Conservation (phyloP, 2,113 vertebrate genomes). For the Podarcis muralis region DNA sequence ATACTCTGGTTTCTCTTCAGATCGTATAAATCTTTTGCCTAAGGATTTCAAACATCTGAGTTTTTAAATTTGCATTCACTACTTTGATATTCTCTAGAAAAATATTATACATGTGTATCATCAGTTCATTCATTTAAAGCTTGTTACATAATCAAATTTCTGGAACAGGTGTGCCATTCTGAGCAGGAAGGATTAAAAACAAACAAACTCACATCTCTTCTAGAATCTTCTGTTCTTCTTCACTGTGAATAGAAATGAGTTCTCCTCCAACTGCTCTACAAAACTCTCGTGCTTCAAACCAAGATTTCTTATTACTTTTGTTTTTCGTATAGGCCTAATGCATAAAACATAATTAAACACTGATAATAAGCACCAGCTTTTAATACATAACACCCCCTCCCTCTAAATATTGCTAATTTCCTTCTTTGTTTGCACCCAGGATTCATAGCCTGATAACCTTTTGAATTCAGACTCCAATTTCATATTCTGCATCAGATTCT, state of each 20-base stretch:
- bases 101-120: too few relatives aligned
- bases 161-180: not conserved
- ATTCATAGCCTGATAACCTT: not conserved
- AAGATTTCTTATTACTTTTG: constrained; percentile 79
- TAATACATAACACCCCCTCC: not conserved
- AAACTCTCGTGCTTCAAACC: constrained; percentile 86
- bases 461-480: not conserved
- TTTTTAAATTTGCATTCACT: too few relatives aligned
- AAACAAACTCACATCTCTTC: constrained; percentile 61
- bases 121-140: too few relatives aligned
- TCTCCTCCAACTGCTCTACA: constrained; percentile 88
- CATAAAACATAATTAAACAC: not conserved
- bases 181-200: not conserved
- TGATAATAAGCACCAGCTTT: not conserved
- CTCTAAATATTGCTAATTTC: not conserved
- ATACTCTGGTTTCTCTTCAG: too few relatives aligned
- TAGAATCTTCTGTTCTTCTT: constrained; percentile 63
- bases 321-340: constrained; percentile 68
- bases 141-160: not conserved
- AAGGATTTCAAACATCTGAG: too few relatives aligned
- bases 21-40: too few relatives aligned
- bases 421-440: not conserved
- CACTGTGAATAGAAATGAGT: constrained; percentile 82
- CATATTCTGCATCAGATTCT: not conserved
- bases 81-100: too few relatives aligned